These are phyloP conservation scores for Thermophis baileyi DNA, from an alignment of 2,113 vertebrate genomes.

Conservation along the genomic window DNA sequence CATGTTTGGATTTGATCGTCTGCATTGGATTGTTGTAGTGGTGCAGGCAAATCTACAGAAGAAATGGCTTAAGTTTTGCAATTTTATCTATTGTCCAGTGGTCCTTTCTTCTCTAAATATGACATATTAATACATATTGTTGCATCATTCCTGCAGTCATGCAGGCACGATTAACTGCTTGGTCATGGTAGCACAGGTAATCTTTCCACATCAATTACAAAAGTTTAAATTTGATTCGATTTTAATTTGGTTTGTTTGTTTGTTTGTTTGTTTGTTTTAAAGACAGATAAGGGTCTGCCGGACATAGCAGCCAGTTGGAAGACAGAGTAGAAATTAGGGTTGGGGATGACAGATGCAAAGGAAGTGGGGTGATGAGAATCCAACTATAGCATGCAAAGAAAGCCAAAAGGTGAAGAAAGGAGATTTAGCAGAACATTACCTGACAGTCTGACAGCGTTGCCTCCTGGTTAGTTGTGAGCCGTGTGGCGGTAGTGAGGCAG, in stretches of 20 bases:
- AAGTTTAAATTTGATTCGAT: neutral
- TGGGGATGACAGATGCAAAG: neutral
- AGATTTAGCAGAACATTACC: slow-evolving; percentile 78
- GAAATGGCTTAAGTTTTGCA: neutral
- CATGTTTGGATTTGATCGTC: neutral
- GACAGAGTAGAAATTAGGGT: neutral
- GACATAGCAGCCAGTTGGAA: neutral
- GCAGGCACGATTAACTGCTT: neutral
- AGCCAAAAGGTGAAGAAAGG: slow-evolving; percentile 32
- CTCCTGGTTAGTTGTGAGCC: slow-evolving; percentile 91
- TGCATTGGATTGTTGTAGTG: neutral
- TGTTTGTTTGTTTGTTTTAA: neutral
- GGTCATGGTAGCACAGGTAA: neutral
- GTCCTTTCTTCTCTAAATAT: neutral
- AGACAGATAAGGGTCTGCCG: neutral
- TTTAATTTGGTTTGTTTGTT: neutral
- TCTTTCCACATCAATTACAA: neutral
- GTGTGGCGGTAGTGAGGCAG: slow-evolving; percentile 94
- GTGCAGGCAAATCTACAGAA: neutral
- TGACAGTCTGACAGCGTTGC: slow-evolving; percentile 81
- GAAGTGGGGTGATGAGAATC: slow-evolving; percentile 1
- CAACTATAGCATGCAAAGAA: slow-evolving; percentile 54
- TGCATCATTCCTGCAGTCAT: neutral
- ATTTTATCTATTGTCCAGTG: neutral
- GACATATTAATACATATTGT: neutral